Evolutionary conservation across 2,113 vertebrate species (phyloP), one percentile per base, ranked within the genome.

Genomic region (Osmerus eperlanus): DNA sequence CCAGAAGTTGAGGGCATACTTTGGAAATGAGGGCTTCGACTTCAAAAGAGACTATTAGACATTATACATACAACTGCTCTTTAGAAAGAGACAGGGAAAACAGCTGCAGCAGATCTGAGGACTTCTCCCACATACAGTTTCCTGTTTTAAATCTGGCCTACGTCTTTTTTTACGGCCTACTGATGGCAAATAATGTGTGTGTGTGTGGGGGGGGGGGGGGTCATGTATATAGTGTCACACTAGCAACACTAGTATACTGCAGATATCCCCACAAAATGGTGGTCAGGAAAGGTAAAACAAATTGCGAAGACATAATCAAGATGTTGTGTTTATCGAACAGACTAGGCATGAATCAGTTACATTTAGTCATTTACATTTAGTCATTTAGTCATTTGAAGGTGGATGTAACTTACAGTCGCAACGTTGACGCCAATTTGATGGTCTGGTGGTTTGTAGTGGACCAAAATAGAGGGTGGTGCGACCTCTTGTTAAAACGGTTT

Each of bases 381-480:
- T n/a, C n/a, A n/a, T n/a, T n/a, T n/a, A n/a, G n/a, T n/a, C n/a
- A n/a, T n/a, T n/a, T 64, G 25, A 18, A 64, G 32, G n/a, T 32
- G 62, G 2, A 21, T 67, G 15, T 25, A 8, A 13, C 14, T 28
- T 41, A 62, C 65, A 4, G 55, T 4, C 60, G 13, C 68, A 8
- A 54, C 52, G 61, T 47, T 51, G 62, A 65, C 51, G 71, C 62
- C 28, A 0, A 25, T n/a, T 60, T 29, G 58, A 55, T 53, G 41
- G 41, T 18, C 32, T 28, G 62, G 28, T 29, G 18, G 62, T 64
- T 36, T 18, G 62, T 18, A 18, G n/a, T 25, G 65, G 21, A 64
- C 51, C 51, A 28, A 81, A 79, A 79, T 71, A 83, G 71, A 81
- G 70, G 41, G 41, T 11, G 21, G 71, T 74, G 5, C 58, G 71